Conservation (phyloP, 2,888 invertebrate species). For the Baronia brevicornis region DNA sequence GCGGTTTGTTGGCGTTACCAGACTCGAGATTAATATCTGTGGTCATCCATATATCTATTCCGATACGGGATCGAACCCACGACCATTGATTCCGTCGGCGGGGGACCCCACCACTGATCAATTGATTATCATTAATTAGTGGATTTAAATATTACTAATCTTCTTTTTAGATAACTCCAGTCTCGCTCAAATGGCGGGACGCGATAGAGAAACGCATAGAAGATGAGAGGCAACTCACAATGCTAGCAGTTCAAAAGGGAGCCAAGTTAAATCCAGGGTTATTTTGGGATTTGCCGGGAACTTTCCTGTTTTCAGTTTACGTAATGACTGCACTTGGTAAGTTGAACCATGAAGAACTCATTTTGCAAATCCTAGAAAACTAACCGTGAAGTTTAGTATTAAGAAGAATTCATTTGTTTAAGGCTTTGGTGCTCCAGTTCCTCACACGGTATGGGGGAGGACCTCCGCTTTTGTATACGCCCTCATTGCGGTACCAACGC, state of each 20-base stretch:
- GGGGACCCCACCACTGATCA: too few species aligned
- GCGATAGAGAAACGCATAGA: conserved; percentile 77
- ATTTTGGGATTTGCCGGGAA: conserved; percentile 82
- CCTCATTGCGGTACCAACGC: conserved; percentile 79
- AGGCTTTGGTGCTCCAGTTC: conserved; percentile 85
- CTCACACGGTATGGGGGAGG: conserved; percentile 78
- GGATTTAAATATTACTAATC: neutral
- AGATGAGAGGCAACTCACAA: conserved; percentile 65
- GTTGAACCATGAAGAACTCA: neutral
- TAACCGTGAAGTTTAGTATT: neutral
- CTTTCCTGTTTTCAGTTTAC: conserved; percentile 80
- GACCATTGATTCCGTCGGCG: too few species aligned
- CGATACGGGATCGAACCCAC: too few species aligned
- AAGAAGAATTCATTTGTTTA: conserved; percentile 18
- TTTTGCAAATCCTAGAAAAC: too few species aligned
- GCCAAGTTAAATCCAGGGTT: conserved; percentile 66
- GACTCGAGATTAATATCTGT: too few species aligned
- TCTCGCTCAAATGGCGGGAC: conserved; percentile 77
- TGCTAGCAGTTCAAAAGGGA: conserved; percentile 48
- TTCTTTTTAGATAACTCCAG: conserved; percentile 53
- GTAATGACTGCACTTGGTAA: conserved; percentile 81
- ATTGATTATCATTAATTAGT: too few species aligned
- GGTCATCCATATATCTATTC: too few species aligned
- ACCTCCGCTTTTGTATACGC: conserved; percentile 79
- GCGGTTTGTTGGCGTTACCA: too few species aligned